Evolutionary conservation across 92 coral and sea anemone genomes (phyloP), one percentile per base, ranked within the genome.

Genomic region (Hydrozoanthus gracilis): DNA sequence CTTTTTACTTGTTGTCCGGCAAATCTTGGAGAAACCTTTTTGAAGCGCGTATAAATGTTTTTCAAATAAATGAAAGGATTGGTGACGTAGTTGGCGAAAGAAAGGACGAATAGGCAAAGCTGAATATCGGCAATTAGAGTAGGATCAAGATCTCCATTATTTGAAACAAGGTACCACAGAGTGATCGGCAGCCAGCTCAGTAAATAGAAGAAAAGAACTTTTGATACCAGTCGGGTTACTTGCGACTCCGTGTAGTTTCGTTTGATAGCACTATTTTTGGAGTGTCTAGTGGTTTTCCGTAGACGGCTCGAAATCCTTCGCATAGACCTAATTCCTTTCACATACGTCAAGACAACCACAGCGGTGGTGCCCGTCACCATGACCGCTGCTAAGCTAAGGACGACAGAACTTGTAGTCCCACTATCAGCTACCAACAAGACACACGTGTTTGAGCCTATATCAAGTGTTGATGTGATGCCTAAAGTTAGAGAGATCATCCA

Each of bases 131-230:
- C n/a, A 17, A 45, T 56, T 45, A 49, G 3, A 35, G 78, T 15
- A 27, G 56, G 35, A 13, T 73, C 60, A 13, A 73, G 16, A 73
- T 56, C 16, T 73, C 35, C 58, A 73, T 7, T 46, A 73, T 13
- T 11, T 4, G 56, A 27, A 73, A 73, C 4, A 7, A 10, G 54
- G 17, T 73, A 56, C 78, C 55, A 73, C 9, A 73, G 16, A 14
- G 58, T 73, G 27, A 39, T n/a, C 3, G 78, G 78, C 13, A 73
- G 56, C 78, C 78, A 73, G 78, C 78, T 73, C 8, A 73, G 17
- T n/a, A 73, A 49, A 16, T 73, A 73, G 8, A 73, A 73, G 14
- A 73, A 47, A 7, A 47, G 3, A 73, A 73, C 50, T 17, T 73
- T 73, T 48, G 58, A 14, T 47, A 48, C 44, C 45, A 73, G 39